phyloP scores from a whole-genome alignment of 2,888 invertebrate species.

The Anthrax anthrax region DNA sequence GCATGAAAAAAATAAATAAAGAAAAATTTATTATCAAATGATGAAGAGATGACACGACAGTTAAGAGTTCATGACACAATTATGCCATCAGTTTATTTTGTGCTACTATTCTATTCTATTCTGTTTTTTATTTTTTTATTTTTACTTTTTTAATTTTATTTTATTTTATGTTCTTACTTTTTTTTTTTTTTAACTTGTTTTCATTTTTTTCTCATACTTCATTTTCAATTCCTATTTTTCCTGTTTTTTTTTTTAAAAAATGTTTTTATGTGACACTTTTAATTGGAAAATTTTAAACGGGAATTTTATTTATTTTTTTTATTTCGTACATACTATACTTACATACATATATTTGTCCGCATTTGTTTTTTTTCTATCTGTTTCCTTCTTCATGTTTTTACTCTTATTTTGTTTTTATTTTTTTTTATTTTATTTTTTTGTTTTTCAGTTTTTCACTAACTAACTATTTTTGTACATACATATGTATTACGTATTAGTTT shows the following conservation, averaged over 20 bases:
- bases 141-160: no score
- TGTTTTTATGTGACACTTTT: not conserved
- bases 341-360: no score
- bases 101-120: no score
- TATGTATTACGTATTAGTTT: no score
- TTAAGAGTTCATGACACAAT: constrained; percentile 8
- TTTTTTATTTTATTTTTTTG: not conserved
- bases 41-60: constrained; percentile 7
- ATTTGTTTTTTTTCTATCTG: no score
- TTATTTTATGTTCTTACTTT: not conserved
- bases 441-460: no score
- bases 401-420: not conserved
- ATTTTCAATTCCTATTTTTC: no score
- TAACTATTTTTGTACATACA: no score
- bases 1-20: no score
- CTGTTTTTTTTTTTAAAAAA: not conserved
- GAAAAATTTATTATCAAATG: constrained; percentile 1
- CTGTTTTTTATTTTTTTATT: no score
- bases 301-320: not conserved
- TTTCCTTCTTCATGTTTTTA: no score
- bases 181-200: not conserved
- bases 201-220: not conserved
- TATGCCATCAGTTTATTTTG: not conserved
- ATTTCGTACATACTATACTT: no score
- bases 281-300: not conserved